Conservation (phyloP, 2,113 vertebrate genomes). For the Cephalopterus ornatus region DNA sequence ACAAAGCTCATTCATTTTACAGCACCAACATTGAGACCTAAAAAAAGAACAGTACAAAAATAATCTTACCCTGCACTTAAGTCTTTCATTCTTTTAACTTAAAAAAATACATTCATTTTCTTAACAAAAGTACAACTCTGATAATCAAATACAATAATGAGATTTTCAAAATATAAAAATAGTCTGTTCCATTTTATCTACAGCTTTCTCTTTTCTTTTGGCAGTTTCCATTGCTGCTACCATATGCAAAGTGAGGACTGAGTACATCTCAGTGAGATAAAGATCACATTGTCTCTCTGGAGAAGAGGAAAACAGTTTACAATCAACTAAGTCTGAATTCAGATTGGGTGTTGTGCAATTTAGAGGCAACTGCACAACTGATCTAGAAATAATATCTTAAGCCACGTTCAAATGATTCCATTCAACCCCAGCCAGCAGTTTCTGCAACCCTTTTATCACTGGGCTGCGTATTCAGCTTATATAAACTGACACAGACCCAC, state of each 20-base stretch:
- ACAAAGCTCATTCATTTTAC: not conserved
- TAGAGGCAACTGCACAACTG: not conserved
- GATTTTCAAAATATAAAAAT: not conserved
- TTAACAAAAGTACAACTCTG: not conserved
- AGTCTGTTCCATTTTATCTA: not conserved
- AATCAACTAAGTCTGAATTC: not conserved
- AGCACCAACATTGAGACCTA: not conserved
- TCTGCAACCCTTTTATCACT: not conserved
- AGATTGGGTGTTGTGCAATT: not conserved
- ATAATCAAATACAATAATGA: not conserved
- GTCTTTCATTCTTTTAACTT: not conserved
- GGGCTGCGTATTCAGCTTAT: not conserved
- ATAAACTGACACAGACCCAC: not conserved
- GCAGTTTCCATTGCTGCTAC: not conserved
- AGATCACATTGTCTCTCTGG: not conserved
- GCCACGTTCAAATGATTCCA: not conserved
- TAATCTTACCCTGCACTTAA: not conserved
- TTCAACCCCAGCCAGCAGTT: not conserved
- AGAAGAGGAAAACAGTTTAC: not conserved
- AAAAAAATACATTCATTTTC: not conserved
- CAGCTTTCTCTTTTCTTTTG: not conserved
- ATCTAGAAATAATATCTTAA: not conserved
- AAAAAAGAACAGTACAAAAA: not conserved
- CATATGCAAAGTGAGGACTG: not conserved
- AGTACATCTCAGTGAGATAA: not conserved